A percentile compares a stretch with the other conserved stretches of the same genome.
phyloP scores from a whole-genome alignment of 2,113 vertebrate genomes.

The Hassar affinis region DNA sequence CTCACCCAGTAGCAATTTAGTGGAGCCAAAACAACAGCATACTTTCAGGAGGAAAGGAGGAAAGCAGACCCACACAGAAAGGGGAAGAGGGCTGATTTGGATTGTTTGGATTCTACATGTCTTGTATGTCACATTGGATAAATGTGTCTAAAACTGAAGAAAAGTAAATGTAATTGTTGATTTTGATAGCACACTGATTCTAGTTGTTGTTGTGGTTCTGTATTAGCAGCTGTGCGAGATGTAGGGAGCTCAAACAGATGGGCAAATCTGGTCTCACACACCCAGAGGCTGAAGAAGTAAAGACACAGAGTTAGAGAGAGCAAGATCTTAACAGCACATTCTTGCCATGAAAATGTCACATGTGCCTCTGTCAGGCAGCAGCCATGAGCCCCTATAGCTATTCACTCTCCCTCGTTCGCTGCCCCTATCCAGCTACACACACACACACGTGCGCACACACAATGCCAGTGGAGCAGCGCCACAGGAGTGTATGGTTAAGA shows the following conservation, averaged over 20 bases:
- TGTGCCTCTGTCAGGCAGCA: slow-evolving; percentile 54
- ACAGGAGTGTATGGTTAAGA: slow-evolving; percentile 69
- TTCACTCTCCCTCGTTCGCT: neutral
- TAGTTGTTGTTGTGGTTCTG: neutral
- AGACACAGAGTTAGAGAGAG: slow-evolving; percentile 29
- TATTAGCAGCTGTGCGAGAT: slow-evolving; percentile 19
- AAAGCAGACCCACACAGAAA: neutral
- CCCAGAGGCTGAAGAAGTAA: slow-evolving; percentile 53
- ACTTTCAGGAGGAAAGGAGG: neutral
- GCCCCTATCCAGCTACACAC: neutral
- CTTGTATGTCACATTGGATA: neutral
- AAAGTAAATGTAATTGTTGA: neutral
- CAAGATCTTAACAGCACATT: slow-evolving; percentile 39
- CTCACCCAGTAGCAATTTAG: neutral
- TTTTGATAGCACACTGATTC: neutral
- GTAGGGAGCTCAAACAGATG: slow-evolving; percentile 63
- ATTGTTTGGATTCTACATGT: neutral
- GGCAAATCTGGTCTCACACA: slow-evolving; percentile 62
- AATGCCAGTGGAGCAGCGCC: slow-evolving; percentile 57
- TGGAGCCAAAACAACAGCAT: neutral
- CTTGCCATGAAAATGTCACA: slow-evolving; percentile 61
- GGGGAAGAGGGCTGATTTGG: neutral
- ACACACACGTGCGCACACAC: slow-evolving; percentile 16
- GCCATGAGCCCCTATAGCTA: slow-evolving; percentile 51
- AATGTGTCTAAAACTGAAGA: neutral